Evolutionary conservation across 2,888 invertebrate species (phyloP), one percentile per base, ranked within the genome.

Genomic region (Drosophila nr. perissopoda): DNA sequence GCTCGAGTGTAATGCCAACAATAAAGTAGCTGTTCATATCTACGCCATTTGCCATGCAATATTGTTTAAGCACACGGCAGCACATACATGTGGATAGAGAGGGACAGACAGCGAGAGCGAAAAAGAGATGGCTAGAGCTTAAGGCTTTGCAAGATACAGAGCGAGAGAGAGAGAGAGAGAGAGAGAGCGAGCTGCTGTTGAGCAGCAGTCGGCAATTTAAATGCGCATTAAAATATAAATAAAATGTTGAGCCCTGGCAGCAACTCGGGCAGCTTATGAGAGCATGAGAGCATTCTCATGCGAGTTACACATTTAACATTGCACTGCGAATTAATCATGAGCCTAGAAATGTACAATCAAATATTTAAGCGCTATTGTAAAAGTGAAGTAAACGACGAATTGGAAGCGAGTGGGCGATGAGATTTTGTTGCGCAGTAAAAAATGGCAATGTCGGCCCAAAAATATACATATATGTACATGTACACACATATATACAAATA

Each of bases 21-120:
- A 82, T 82, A 82, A 82, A 82, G 82, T 82, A 83, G 82, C 82
- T 82, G 82, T 77, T 82, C 82, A 82, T 83, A 83, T 82, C 82
- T 80, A 75, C 83, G 83, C 80, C 83, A 80, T 82, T 83, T 83
- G 78, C 78, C 83, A 80, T 83, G 71, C 82, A 83, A 83, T 83
- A 82, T 83, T 80, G 78, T 73, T 82, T 73, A 80, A 80, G 73
- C 67, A 78, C 75, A 78, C 66, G 54, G 27, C 38, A 38, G 54
- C 21, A 62, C 34, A 54, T 64, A 38, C 64, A 64, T n/a, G 49
- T 11, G 7, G 4, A 45, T 21, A 4, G 3, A 42, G 1, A 0
- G 16, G 2, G n/a, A 11, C 7, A 21, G 21, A 45, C 21, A 21
- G 6, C 7, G 4, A 45, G 0, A 1, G 13, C 4, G 45, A 8